Evolutionary conservation across 1,140 invertebrate genomes (phyloP).

Genomic region (Lepidurus apus): DNA sequence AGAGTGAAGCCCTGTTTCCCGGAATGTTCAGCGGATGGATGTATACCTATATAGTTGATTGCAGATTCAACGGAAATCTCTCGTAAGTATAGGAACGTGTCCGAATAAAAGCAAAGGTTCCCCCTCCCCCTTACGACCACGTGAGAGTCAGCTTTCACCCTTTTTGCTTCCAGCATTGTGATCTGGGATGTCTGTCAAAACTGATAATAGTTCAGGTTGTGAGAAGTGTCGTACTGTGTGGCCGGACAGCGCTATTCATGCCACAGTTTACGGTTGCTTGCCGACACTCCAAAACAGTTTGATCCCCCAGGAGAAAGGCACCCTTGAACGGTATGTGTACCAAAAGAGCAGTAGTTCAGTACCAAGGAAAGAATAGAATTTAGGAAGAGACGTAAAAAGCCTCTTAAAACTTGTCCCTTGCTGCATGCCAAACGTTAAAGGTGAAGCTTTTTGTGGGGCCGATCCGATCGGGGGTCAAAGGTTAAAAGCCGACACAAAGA

Average conservation of each 20-base stretch:
- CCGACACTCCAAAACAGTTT: neutral
- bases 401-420: neutral
- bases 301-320: neutral
- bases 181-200: neutral
- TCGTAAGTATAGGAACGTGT: neutral
- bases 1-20: neutral
- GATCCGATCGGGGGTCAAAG: neutral
- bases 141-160: neutral
- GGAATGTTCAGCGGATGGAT: neutral
- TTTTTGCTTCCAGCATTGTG: neutral
- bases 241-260: neutral
- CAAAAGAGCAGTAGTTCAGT: neutral
- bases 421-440: neutral
- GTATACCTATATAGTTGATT: neutral
- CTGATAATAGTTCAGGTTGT: neutral
- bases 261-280: neutral
- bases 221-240: neutral
- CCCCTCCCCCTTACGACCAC: neutral
- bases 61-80: neutral
- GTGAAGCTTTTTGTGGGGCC: neutral
- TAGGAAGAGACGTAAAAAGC: neutral
- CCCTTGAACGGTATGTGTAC: neutral
- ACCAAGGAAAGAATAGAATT: neutral
- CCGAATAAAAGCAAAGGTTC: no score
- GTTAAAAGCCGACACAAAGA: constrained; percentile 13